Evolutionary conservation across 1,140 invertebrate species (phyloP).

Genomic region (Neodiprion lecontei): DNA sequence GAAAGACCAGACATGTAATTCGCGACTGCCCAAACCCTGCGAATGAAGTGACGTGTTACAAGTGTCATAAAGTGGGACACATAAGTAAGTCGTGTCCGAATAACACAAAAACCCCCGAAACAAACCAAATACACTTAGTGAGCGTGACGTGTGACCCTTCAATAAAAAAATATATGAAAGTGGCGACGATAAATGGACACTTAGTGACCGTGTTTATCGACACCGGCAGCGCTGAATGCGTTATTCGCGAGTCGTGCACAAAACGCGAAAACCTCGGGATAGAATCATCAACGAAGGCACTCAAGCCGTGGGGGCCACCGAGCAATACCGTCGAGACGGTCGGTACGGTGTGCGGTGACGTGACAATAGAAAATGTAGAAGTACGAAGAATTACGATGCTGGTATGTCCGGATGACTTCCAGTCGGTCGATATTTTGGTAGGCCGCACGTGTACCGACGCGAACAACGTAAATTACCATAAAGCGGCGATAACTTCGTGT

Average conservation of each 20-base stretch:
- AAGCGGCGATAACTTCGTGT: background rate
- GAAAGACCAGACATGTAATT: no score
- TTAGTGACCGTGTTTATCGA: constrained; percentile 17
- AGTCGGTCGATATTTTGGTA: no score
- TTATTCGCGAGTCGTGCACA: constrained; percentile 15
- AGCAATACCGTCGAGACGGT: background rate
- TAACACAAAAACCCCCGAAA: no score
- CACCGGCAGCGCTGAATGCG: constrained; percentile 24
- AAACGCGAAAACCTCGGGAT: background rate
- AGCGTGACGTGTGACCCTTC: no score
- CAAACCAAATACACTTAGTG: no score
- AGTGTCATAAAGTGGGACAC: no score
- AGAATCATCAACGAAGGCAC: background rate
- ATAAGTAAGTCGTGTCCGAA: no score
- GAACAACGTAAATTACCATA: constrained; percentile 9
- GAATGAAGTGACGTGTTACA: no score
- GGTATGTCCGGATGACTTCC: constrained; percentile 22
- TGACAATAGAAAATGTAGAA: constrained; percentile 17
- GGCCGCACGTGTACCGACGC: no score
- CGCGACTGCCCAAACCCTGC: no score
- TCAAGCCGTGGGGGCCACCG: background rate
- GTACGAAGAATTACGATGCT: constrained; percentile 14
- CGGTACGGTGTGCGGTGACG: constrained; percentile 11
- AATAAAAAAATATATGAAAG: constrained; percentile 1
- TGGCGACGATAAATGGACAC: background rate